phyloP scores from a whole-genome alignment of 2,113 vertebrate genomes.

The Heloderma charlesbogerti region DNA sequence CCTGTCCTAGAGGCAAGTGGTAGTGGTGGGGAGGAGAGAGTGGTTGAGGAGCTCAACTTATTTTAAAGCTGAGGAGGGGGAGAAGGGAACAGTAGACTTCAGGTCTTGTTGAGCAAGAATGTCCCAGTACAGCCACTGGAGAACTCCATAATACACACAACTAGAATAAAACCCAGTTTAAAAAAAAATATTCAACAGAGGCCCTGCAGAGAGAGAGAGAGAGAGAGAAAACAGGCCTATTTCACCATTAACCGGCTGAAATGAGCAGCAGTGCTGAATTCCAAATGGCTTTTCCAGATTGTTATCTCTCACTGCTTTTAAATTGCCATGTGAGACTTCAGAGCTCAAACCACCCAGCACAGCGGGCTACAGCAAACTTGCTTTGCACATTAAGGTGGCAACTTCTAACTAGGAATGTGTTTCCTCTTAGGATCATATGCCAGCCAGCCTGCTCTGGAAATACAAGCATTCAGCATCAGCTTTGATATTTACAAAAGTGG shows the following conservation, averaged over 20 bases:
- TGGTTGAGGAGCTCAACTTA: too few relatives aligned
- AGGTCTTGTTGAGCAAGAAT: not conserved
- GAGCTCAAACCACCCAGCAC: not conserved
- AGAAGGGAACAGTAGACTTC: not conserved
- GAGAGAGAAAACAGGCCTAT: not conserved
- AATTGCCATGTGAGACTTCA: conserved; percentile 27
- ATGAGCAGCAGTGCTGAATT: not conserved
- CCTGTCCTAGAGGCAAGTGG: too few relatives aligned
- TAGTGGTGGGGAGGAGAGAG: too few relatives aligned
- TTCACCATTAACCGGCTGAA: conserved; percentile 67
- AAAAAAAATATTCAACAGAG: conserved; percentile 7
- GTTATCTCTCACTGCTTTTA: conserved; percentile 55
- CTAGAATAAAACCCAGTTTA: not conserved
- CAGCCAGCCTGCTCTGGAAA: not conserved
- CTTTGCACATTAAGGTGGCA: rapidly evolving
- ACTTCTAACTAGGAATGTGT: not conserved
- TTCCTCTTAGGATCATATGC: not conserved
- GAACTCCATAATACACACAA: not conserved
- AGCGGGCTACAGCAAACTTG: rapidly evolving
- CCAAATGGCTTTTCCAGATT: conserved; percentile 50
- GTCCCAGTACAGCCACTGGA: not conserved
- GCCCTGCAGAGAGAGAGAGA: not conserved
- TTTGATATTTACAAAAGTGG: not conserved
- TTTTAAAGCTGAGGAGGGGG: not conserved
- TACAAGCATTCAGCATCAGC: not conserved